phyloP scores from a whole-genome alignment of 1,140 invertebrate genomes.

The Branchinecta lynchi region DNA sequence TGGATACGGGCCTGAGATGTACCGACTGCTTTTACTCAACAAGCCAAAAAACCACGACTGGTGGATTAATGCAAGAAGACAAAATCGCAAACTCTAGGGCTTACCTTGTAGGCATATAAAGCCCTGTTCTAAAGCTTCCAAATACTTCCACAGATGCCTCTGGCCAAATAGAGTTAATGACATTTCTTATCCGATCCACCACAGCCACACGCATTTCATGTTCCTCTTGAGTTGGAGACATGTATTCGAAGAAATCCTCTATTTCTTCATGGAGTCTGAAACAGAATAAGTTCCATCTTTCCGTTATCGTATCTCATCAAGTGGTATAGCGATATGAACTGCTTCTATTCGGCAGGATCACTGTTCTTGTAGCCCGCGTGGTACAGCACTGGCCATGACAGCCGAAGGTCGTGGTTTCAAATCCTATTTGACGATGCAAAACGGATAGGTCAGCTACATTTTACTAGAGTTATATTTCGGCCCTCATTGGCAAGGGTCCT shows the following conservation, averaged over 20 bases:
- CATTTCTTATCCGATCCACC: slow-evolving; percentile 66
- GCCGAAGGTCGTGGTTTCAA: no score
- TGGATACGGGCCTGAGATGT: no score
- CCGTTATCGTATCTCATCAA: slow-evolving; percentile 11
- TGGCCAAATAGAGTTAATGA: slow-evolving; percentile 74
- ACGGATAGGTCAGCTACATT: no score
- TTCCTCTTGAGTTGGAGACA: slow-evolving; percentile 78
- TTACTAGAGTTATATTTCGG: no score
- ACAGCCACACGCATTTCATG: slow-evolving; percentile 68
- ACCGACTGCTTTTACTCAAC: no score
- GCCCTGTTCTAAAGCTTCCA: slow-evolving; percentile 83
- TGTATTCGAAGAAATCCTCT: slow-evolving; percentile 85
- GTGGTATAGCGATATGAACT: not conserved
- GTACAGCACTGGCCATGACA: not conserved
- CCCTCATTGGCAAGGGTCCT: no score
- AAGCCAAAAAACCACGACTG: no score
- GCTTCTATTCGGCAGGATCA: not conserved
- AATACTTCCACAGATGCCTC: slow-evolving; percentile 85
- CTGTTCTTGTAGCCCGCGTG: not conserved
- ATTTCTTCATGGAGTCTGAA: slow-evolving; percentile 87
- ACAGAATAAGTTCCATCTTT: slow-evolving; percentile 19
- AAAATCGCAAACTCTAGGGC: no score
- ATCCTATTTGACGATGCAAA: no score
- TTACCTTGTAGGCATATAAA: slow-evolving; percentile 81
- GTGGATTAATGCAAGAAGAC: slow-evolving; percentile 16